Percentiles rank a stretch among this genome's conserved stretches.
Evolutionary conservation across 1,140 invertebrate genomes (phyloP).

Genomic region (Drosophila orena): DNA sequence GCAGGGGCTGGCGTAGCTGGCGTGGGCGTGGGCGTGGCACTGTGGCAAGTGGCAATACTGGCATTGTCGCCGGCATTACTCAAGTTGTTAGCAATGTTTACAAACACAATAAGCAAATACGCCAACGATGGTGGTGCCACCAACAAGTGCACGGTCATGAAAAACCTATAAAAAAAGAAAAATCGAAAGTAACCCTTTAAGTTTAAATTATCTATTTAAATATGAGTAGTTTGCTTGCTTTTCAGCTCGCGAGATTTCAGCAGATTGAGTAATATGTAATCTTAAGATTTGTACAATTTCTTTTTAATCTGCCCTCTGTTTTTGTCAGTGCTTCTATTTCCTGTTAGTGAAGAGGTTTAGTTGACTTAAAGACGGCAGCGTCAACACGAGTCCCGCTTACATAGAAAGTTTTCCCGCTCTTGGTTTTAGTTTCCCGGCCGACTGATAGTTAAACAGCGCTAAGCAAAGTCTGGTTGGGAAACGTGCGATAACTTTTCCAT

Average conservation of each 20-base stretch:
- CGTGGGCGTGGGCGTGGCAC: conserved; percentile 22
- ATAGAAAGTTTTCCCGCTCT: conserved; percentile 59
- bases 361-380: conserved; percentile 60
- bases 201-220: too few species aligned
- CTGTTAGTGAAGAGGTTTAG: conserved; percentile 58
- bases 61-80: conserved; percentile 81
- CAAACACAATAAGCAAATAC: conserved; percentile 83
- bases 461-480: conserved; percentile 69
- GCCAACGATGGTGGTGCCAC: conserved; percentile 28
- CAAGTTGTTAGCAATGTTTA: conserved; percentile 83
- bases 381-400: conserved; percentile 55
- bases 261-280: not conserved
- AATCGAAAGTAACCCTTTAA: accelerated
- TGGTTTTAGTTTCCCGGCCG: conserved; percentile 27
- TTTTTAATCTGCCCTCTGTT: not conserved
- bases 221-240: too few species aligned
- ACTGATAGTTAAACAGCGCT: conserved; percentile 64
- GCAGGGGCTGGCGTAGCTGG: conserved; percentile 47
- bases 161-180: not conserved
- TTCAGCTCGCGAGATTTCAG: too few species aligned
- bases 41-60: conserved; percentile 49
- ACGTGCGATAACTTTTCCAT: conserved; percentile 75
- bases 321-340: not conserved
- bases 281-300: too few species aligned
- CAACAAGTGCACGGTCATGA: conserved; percentile 6